Base-by-base conservation (phyloP, 2,888 invertebrate species). In the Latrodectus hesperus region DNA sequence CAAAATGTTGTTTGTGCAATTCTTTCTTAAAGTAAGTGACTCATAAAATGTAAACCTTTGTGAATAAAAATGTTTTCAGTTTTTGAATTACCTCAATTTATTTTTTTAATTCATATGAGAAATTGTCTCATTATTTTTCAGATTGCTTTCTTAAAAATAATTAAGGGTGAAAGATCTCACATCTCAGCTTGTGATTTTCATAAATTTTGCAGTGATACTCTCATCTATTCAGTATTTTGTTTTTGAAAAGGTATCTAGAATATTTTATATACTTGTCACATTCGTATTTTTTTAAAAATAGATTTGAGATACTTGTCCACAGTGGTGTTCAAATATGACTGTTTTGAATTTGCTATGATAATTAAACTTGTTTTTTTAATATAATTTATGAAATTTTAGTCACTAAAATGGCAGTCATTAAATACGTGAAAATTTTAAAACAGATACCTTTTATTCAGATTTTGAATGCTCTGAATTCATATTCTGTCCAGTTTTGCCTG, bases 281-380 rank as follows among this genome's bases (percentile, higher is more conserved):
- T 38, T 38, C 38, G 80, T 86, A 80, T 86, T 86, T 85, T 84
- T 86, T 86, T 80, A 80, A 80, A 52, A 65, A 64, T 80, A 82
- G 72, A 87, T 70, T 75, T 78, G 71, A 73, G 81, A 87, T 81
- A 87, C 82, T 82, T 82, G 81, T 87, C 77, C 73, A 81, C 86
- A 87, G 81, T 75, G 78, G 87, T 87, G 87, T 87, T 87, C 87
- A 87, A 75, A 77, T 76, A 80, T 72, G 86, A 77, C 77, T 77
- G 73, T 55, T 79, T 81, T 64, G 72, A 71, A 73, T 70, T 52
- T 10, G 12, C 49, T 65, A 8, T 71, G 64, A 71, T 64, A 64
- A 71, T 71, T 76, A 52, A 83, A 76, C n/a, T 83, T 60, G 14
- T 26, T 55, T 71, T 60, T 76, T 76, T 83, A 71, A 83, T 52